These are phyloP conservation scores for Strix uralensis DNA, from an alignment of 2,113 vertebrate species.

Conservation along the genomic window DNA sequence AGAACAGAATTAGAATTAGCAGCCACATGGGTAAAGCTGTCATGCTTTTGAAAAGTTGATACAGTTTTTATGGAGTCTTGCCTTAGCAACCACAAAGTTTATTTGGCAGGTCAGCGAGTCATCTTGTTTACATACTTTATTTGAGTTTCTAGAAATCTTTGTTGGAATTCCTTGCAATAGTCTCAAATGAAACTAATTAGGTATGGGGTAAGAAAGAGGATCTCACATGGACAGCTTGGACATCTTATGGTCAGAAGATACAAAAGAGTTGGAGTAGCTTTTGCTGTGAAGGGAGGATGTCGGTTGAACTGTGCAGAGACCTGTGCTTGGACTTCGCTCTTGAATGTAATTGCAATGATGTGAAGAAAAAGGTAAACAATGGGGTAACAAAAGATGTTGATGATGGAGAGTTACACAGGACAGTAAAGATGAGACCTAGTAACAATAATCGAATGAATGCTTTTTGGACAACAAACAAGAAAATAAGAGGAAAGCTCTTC, in stretches of 20 bases:
- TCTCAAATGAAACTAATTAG: neutral
- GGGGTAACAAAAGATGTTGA: neutral
- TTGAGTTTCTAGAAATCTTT: neutral
- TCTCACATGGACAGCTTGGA: neutral
- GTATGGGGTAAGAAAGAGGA: neutral
- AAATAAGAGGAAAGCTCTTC: neutral
- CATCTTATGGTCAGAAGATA: neutral
- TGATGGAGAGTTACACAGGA: neutral
- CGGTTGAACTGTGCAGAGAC: neutral
- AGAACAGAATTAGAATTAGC: neutral
- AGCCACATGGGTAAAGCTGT: neutral
- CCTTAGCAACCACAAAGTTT: neutral
- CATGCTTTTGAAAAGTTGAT: neutral
- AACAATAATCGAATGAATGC: neutral
- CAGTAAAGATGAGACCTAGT: neutral
- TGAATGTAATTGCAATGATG: neutral
- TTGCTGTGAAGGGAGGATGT: neutral
- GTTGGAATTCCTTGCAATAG: neutral
- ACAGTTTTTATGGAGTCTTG: neutral
- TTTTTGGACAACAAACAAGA: neutral
- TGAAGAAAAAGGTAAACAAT: neutral
- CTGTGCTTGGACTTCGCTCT: neutral
- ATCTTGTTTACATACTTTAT: neutral
- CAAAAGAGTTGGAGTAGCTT: neutral
- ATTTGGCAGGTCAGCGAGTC: neutral